These are phyloP conservation scores for Diaperis boleti DNA, from an alignment of 2,888 invertebrate genomes.

Conservation along the genomic window DNA sequence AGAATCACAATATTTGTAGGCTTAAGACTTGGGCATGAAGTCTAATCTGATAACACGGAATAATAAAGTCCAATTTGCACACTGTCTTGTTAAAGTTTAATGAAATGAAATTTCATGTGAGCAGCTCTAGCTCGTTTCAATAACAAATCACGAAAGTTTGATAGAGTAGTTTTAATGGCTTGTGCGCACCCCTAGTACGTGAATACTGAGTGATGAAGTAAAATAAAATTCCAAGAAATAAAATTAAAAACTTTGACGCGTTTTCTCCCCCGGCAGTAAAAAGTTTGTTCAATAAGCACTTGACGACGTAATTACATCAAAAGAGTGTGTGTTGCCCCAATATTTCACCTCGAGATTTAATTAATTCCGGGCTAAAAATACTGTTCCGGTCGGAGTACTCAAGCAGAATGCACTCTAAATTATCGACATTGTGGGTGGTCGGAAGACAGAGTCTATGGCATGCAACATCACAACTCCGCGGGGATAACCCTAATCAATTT, in stretches of 20 bases:
- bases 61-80: too few species aligned
- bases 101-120: too few species aligned
- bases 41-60: too few species aligned
- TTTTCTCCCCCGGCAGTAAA: constrained; percentile 28
- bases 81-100: too few species aligned
- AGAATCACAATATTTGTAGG: too few species aligned
- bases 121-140: neutral
- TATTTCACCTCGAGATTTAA: constrained; percentile 48
- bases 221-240: constrained; percentile 23
- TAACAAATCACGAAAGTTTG: neutral
- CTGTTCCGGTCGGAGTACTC: constrained; percentile 40
- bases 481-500: constrained; percentile 40
- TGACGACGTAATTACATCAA: constrained; percentile 48
- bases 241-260: constrained; percentile 24
- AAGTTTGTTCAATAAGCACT: constrained; percentile 46
- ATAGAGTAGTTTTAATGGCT: too few species aligned
- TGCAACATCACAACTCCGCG: constrained; percentile 23
- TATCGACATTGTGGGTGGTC: constrained; percentile 44
- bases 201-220: constrained; percentile 12
- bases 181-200: neutral
- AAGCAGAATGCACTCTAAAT: constrained; percentile 43
- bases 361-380: constrained; percentile 47
- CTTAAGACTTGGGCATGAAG: too few species aligned
- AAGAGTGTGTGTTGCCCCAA: constrained; percentile 46
- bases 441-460: constrained; percentile 35